Percentiles rank a stretch among this genome's conserved stretches.
Evolutionary conservation across 1,140 invertebrate species (phyloP).

Genomic region (Bombyx mandarina): DNA sequence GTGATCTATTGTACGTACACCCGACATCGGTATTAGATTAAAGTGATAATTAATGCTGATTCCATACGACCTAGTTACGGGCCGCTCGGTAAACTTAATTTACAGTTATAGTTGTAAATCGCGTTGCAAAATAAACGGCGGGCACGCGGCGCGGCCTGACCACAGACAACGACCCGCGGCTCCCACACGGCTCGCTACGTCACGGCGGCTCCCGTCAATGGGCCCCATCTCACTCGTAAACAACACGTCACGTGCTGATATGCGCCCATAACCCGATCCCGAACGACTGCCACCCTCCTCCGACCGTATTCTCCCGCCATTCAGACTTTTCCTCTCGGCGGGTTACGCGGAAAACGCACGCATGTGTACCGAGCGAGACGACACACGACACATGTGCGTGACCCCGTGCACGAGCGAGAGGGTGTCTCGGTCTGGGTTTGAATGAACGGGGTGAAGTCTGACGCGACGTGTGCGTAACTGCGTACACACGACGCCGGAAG

Average conservation of each 20-base stretch:
- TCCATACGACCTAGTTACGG: slow-evolving; percentile 69
- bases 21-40: slow-evolving; percentile 67
- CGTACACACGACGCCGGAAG: slow-evolving; percentile 24
- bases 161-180: slow-evolving; percentile 53
- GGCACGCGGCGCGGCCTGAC: slow-evolving; percentile 55
- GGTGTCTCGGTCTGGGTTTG: slow-evolving; percentile 37
- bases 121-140: slow-evolving; percentile 65
- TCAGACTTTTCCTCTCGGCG: slow-evolving; percentile 15
- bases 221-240: slow-evolving; percentile 27
- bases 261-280: slow-evolving; percentile 31
- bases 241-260: slow-evolving; percentile 32
- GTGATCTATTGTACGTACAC: slow-evolving; percentile 65
- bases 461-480: slow-evolving; percentile 23
- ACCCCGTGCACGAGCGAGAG: slow-evolving; percentile 31
- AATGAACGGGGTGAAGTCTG: slow-evolving; percentile 60
- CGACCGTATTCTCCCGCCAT: slow-evolving; percentile 9
- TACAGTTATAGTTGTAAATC: slow-evolving; percentile 70
- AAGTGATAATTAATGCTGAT: slow-evolving; percentile 70
- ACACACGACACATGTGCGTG: slow-evolving; percentile 51
- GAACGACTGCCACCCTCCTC: slow-evolving; percentile 4
- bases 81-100: slow-evolving; percentile 67
- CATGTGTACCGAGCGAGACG: slow-evolving; percentile 40
- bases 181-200: slow-evolving; percentile 44
- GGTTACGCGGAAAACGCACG: slow-evolving; percentile 31
- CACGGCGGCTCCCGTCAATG: slow-evolving; percentile 40